Evolutionary conservation across 2,113 vertebrate genomes (phyloP).

Genomic region (Pagrus major): DNA sequence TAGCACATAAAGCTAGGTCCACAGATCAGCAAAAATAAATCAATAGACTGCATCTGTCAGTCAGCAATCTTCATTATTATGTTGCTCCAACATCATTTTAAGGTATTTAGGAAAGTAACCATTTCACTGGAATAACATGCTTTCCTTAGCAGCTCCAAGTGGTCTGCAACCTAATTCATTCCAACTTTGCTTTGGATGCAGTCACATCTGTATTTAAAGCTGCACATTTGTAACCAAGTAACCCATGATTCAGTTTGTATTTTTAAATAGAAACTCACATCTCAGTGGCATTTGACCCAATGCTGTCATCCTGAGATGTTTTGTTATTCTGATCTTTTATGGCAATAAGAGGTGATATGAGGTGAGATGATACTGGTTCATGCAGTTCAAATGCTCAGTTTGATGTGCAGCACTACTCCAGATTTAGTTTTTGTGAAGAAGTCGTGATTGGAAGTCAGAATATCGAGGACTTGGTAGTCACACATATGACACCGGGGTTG

Average conservation of each 20-base stretch:
- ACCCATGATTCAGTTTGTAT: neutral
- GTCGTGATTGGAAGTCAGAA: neutral
- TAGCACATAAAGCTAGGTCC: neutral
- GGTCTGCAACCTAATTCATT: neutral
- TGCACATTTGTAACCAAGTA: neutral
- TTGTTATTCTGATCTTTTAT: neutral
- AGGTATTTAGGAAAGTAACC: neutral
- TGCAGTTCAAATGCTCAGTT: neutral
- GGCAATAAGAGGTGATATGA: neutral
- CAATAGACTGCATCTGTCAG: neutral
- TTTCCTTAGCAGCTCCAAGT: neutral
- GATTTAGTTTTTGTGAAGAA: neutral
- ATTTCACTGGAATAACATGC: neutral
- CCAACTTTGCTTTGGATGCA: neutral
- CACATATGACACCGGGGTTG: neutral
- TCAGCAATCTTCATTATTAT: neutral
- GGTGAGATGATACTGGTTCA: neutral
- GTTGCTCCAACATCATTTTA: neutral
- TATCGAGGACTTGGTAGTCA: neutral
- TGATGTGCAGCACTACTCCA: neutral
- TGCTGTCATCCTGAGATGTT: neutral
- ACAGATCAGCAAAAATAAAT: neutral
- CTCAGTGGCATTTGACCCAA: neutral
- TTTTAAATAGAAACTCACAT: neutral
- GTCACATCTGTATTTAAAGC: slow-evolving; percentile 12